Percentiles rank a stretch among this genome's conserved stretches.
phyloP scores from a whole-genome alignment of 2,113 vertebrate genomes.

The Budorcas taxicolor region DNA sequence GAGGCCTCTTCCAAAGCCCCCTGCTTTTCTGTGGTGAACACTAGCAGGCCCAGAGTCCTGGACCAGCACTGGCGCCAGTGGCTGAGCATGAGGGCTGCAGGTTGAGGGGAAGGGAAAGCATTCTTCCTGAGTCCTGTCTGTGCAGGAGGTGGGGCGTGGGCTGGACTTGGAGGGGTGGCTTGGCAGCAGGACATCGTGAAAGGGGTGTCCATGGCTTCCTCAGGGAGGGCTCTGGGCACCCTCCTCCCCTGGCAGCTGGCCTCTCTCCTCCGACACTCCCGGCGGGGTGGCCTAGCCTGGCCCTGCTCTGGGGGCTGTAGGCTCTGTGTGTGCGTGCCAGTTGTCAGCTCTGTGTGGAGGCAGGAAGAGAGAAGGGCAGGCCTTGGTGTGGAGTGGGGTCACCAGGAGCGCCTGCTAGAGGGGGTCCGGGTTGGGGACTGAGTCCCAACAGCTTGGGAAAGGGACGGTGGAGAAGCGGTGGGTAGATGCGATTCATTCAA shows the following conservation, averaged over 20 bases:
- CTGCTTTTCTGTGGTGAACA: neutral
- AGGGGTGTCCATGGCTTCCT: slow-evolving; percentile 18
- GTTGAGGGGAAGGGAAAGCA: neutral
- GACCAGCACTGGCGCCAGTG: neutral
- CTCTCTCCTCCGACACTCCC: neutral
- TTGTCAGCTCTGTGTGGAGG: neutral
- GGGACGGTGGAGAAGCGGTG: neutral
- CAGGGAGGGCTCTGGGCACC: neutral
- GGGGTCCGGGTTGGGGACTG: neutral
- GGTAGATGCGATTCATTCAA: too few relatives aligned
- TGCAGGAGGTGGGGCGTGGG: neutral
- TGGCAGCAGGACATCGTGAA: neutral
- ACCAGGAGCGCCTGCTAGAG: neutral
- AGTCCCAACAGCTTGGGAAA: too few relatives aligned
- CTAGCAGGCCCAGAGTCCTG: accelerated
- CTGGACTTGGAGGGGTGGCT: neutral
- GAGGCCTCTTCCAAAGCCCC: neutral
- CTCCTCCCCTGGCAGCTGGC: neutral
- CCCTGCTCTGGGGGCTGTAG: neutral
- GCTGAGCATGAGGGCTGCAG: neutral
- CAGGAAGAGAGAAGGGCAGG: neutral
- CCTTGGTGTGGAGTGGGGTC: neutral
- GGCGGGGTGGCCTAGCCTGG: neutral
- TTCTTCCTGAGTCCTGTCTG: neutral
- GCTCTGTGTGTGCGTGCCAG: neutral